Base-by-base conservation (phyloP, 2,113 vertebrate species). In the Nibea coibor region DNA sequence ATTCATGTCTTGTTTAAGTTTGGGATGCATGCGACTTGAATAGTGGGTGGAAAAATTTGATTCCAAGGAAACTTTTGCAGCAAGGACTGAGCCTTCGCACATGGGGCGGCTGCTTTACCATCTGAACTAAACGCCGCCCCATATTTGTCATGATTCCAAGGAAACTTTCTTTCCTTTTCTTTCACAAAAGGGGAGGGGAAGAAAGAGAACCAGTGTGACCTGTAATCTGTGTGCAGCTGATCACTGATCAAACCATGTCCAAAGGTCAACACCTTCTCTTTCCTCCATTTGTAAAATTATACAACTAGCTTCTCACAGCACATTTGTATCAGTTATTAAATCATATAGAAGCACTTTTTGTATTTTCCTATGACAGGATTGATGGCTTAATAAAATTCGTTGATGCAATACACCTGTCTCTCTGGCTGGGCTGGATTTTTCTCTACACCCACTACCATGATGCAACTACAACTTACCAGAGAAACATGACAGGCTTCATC, bases 221-320 rank as follows among this genome's bases (percentile, higher is more conserved):
- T 45, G 35, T 31, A 35, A 35, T 45, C 50, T 62, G 45, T 28
- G 65, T 72, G 53, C 7, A 0, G 9, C 47, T 24, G 43, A 28
- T 22, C 45, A 28, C 12, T 72, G 75, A 83, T 78, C 28, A 72
- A 69, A 57, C 50, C 39, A 75, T 28, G 26, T 56, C 58, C 51
- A 9, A 56, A 56, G 69, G n/a, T 17, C 5, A 4, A n/a, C 47
- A 62, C 26, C 5, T 2, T 51, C 57, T 66, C 11, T 7, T 22
- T 48, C 43, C 51, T 39, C 10, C 19, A 31, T 31, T 31, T 28
- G 19, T 48, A 20, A 10, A 72, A 28, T 24, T 47, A 20, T 28
- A 22, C 24, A 47, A 15, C 61, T 22, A 19, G 19, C 51, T 0
- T 58, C 20, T 58, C 12, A 8, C 47, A 28, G 8, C 68, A 39